Conservation (phyloP, 2,797 vertebrate species). For the Gobionotothen gibberifrons region DNA sequence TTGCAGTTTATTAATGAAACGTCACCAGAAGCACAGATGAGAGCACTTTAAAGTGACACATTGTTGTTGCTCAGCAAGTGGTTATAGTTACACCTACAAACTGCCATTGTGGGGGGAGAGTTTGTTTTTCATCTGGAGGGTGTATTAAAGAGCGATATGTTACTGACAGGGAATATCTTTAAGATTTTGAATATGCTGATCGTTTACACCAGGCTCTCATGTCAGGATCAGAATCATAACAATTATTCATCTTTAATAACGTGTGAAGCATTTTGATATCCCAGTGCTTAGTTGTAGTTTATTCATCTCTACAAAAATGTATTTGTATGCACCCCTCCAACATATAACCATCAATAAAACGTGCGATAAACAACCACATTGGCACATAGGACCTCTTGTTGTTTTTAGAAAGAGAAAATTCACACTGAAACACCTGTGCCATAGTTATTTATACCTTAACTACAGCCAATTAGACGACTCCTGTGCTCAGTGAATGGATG, state of each 20-base stretch:
- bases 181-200: neutral
- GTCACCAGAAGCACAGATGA: conserved; percentile 16
- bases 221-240: conserved; percentile 20
- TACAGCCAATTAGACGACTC: conserved; percentile 8
- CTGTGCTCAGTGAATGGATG: conserved; percentile 1
- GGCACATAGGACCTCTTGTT: neutral
- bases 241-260: conserved; percentile 44
- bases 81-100: conserved; percentile 21
- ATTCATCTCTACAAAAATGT: conserved; percentile 9
- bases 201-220: conserved; percentile 23
- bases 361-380: neutral
- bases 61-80: conserved; percentile 32
- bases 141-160: conserved; percentile 31
- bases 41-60: conserved; percentile 23
- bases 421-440: neutral
- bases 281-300: conserved; percentile 1
- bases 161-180: conserved; percentile 1
- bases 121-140: conserved; percentile 13
- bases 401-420: conserved; percentile 5
- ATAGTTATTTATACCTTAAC: neutral
- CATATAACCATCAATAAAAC: conserved; percentile 2
- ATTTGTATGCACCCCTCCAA: neutral
- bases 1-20: conserved; percentile 36
- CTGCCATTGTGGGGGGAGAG: conserved; percentile 11
- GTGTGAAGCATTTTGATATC: conserved; percentile 26